Evolutionary conservation across 2,888 invertebrate species (phyloP), one percentile per base, ranked within the genome.

Genomic region (Trichogramma dendrolimi): DNA sequence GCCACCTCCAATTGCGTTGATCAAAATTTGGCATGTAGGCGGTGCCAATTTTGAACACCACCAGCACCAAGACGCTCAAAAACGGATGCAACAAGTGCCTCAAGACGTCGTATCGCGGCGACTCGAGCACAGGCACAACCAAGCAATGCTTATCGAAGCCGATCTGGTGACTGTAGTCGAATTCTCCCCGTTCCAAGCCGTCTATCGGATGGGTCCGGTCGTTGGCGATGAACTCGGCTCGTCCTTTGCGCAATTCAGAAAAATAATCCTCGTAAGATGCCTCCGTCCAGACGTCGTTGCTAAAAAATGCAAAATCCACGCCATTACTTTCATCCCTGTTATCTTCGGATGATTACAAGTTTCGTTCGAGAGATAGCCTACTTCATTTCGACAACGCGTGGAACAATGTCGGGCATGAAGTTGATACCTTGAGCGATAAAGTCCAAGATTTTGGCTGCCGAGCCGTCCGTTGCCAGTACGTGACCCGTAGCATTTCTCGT

Each of bases 401-500:
- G 27, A 27, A 27, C 27, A 2, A 50, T 14, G 4, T 42, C 5
- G 10, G 44, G 49, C 6, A 11, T 14, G 5, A 40, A 57, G n/a
- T 57, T 57, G 7, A 57, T 7, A 6, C 49, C 38, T n/a, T 49
- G 6, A 3, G n/a, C 38, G 8, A 57, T 8, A 1, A 42, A 41
- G 5, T 14, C 6, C 2, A 57, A 10, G 4, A 57, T 14, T 8
- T 2, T n/a, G 11, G 7, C 42, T 10, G 41, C 57, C 5, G 49
- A 11, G 6, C 57, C 57, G 10, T 5, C 6, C 6, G 6, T 51
- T 4, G n/a, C 10, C 1, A 51, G 8, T 4, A 58, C 38, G 38
- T 58, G 53, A 5, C 61, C 61, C 2, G 48, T 61, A 6, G 54
- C 14, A 46, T 61, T 61, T 8, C 61, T 44, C 42, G 8, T 7